Evolutionary conservation across 2,797 vertebrate species (phyloP).

Genomic region (Antrozous pallidus): DNA sequence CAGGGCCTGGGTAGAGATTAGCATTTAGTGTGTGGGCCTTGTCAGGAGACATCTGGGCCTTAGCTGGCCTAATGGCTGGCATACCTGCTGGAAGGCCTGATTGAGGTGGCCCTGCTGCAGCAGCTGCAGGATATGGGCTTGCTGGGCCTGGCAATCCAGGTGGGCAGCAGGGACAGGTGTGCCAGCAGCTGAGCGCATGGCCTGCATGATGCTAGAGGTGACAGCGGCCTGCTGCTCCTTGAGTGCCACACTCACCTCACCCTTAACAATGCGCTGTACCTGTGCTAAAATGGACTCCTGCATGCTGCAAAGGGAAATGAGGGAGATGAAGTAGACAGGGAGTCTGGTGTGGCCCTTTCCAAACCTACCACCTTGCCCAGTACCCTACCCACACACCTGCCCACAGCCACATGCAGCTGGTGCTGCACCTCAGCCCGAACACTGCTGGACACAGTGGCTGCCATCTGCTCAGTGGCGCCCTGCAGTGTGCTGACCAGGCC

Average conservation of each 20-base stretch:
- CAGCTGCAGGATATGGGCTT: conserved; percentile 94
- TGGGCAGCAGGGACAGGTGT: conserved; percentile 94
- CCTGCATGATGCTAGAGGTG: conserved; percentile 98
- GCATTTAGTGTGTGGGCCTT: neutral
- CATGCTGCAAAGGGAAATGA: conserved; percentile 84
- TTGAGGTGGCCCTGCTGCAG: conserved; percentile 98
- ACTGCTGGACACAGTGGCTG: conserved; percentile 86
- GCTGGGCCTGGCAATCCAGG: conserved; percentile 96
- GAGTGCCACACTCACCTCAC: conserved; percentile 95
- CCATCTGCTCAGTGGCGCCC: conserved; percentile 91
- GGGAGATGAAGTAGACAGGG: neutral
- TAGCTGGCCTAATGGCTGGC: neutral
- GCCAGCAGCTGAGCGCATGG: conserved; percentile 95
- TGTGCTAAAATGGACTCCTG: conserved; percentile 96
- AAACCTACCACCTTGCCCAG: neutral
- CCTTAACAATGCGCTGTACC: conserved; percentile 96
- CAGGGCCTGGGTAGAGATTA: conserved; percentile 84
- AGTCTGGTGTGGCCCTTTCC: neutral
- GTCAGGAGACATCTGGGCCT: neutral
- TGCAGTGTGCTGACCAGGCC: conserved; percentile 91
- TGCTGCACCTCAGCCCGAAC: conserved; percentile 94
- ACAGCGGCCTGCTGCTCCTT: conserved; percentile 97
- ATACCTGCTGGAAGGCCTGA: conserved; percentile 98
- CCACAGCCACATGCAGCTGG: conserved; percentile 93
- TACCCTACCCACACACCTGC: conserved; percentile 87